phyloP scores from a whole-genome alignment of 2,888 invertebrate species.

The Abrostola tripartita region DNA sequence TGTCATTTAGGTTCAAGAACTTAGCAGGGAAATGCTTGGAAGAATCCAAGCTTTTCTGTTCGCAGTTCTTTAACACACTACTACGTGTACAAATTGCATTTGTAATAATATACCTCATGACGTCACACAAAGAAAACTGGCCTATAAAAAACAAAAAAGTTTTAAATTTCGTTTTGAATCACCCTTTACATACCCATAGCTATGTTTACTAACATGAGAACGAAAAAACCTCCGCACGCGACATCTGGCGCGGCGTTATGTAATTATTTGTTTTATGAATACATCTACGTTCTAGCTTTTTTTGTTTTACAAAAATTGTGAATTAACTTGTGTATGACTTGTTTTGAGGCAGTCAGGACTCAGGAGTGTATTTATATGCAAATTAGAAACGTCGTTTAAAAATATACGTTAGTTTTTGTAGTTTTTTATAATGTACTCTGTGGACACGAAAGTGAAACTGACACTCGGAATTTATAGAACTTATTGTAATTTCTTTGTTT shows the following conservation, averaged over 20 bases:
- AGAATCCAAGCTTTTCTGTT: too few relatives aligned
- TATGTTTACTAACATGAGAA: conserved; percentile 82
- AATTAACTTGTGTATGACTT: conserved; percentile 29
- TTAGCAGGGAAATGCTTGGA: too few relatives aligned
- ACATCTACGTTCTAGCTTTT: conserved; percentile 46
- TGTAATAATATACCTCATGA: too few relatives aligned
- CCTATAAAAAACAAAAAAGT: too few relatives aligned
- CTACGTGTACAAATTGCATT: too few relatives aligned
- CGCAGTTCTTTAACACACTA: too few relatives aligned
- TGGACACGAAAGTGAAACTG: too few relatives aligned
- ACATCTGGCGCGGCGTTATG: conserved; percentile 82
- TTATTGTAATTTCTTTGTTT: too few relatives aligned
- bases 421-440: background rate
- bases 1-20: too few relatives aligned
- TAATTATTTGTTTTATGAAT: conserved; percentile 80
- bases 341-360: conserved; percentile 9
- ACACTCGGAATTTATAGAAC: too few relatives aligned
- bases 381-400: background rate
- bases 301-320: conserved; percentile 25
- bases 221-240: conserved; percentile 76
- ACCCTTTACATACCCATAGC: conserved; percentile 71
- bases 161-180: conserved; percentile 32
- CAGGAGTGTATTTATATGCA: background rate
- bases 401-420: background rate
- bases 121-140: too few relatives aligned